Evolutionary conservation across 2,888 invertebrate genomes (phyloP), one percentile per base, ranked within the genome.

Genomic region (Anarsia innoxiella): DNA sequence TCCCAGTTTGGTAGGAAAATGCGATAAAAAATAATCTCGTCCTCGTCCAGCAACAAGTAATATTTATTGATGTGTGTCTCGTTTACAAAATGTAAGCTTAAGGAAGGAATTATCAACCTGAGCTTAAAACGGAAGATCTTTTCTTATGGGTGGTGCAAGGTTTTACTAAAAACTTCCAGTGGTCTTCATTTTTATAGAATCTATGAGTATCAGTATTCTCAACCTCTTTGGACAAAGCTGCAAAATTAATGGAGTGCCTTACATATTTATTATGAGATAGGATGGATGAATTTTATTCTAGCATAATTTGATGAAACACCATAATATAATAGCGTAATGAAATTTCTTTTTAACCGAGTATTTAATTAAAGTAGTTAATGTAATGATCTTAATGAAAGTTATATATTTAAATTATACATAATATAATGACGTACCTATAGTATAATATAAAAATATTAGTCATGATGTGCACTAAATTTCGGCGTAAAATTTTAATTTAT

Each of bases 211-310:
- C 67, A 72, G 68, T 70, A 66, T 70, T 70, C 71, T 63, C 56
- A 65, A 71, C 57, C 68, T 66, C 67, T 79, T 80, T 78, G 70
- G 79, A 78, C 65, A 73, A 68, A 76, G 59, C 77, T 72, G 77
- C 77, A 71, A 80, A 79, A 78, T 79, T 77, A 80, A 79, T 71
- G 83, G 85, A 86, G 86, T 86, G 86, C 86, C 86, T 86, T 86
- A 86, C 78, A 79, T 85, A 84, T 75, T 70, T 77, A 80, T 72
- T 83, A 82, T 76, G 63, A 79, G 77, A 75, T 84, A 85, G 84
- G 71, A 67, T 68, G 77, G 61, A 79, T 73, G 80, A 83, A 77
- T 75, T 79, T 80, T 84, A 84, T 77, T 78, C 67, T 84, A 84
- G 84, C 76, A 79, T 84, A 82, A 84, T 83, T 83, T 71, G 74